These are phyloP conservation scores for Ganaspis brasiliensis DNA, from an alignment of 2,888 invertebrate species.

Conservation along the genomic window DNA sequence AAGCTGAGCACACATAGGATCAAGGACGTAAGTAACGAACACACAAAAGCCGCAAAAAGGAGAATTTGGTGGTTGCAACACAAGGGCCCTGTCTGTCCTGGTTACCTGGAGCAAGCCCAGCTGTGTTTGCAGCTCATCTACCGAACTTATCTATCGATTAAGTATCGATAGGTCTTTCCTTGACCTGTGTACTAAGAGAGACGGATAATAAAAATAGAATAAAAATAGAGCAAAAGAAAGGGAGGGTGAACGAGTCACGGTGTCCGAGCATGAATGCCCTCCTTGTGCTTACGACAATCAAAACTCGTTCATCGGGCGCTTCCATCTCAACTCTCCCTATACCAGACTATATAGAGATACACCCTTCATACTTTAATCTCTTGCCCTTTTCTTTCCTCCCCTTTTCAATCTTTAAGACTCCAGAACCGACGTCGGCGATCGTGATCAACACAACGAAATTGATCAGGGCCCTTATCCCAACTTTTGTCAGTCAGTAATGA, in stretches of 20 bases:
- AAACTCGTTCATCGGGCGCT: conserved; percentile 47
- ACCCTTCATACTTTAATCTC: conserved; percentile 43
- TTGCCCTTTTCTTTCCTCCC: conserved; percentile 36
- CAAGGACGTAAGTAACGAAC: conserved; percentile 57
- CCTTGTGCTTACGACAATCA: conserved; percentile 59
- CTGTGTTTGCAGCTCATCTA: conserved; percentile 77
- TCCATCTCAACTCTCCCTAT: conserved; percentile 41
- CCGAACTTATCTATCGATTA: conserved; percentile 77
- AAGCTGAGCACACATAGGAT: conserved; percentile 76
- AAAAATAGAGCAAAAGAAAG: conserved; percentile 51
- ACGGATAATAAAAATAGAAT: conserved; percentile 16
- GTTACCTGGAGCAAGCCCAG: conserved; percentile 74
- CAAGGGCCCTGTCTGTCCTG: conserved; percentile 70
- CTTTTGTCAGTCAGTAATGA: background rate
- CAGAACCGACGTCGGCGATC: conserved; percentile 20
- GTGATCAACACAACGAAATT: background rate
- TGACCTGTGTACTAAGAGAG: conserved; percentile 25
- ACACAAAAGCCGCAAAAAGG: conserved; percentile 61
- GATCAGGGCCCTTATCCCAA: background rate
- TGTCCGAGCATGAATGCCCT: conserved; percentile 63
- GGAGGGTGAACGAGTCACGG: conserved; percentile 45
- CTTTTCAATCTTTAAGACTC: conserved; percentile 44
- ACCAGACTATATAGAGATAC: conserved; percentile 39
- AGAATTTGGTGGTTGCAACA: conserved; percentile 62
- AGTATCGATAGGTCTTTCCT: conserved; percentile 66